phyloP scores from a whole-genome alignment of 2,888 invertebrate genomes.

The Epinotia demarniana region DNA sequence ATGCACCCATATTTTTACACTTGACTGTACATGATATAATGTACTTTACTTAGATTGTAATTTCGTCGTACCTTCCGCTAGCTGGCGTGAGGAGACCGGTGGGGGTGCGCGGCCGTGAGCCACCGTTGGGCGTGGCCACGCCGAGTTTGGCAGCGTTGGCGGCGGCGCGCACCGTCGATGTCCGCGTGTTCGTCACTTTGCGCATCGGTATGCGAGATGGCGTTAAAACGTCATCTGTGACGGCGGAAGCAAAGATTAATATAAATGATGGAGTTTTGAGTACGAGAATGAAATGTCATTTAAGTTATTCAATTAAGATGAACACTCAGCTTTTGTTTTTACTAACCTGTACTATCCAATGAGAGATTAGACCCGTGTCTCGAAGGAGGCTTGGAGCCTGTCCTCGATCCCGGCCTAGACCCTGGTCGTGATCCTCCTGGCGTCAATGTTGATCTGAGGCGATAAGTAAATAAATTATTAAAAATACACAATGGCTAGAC shows the following conservation, averaged over 20 bases:
- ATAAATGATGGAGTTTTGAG: neutral
- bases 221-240: constrained; percentile 88
- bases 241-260: neutral
- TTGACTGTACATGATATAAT: constrained; percentile 10
- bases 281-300: neutral
- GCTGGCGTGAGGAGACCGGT: constrained; percentile 91
- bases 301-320: too few species aligned
- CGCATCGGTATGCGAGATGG: constrained; percentile 93
- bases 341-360: constrained; percentile 92
- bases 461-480: neutral
- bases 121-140: constrained; percentile 85
- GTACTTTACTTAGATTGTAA: neutral
- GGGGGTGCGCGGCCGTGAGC: constrained; percentile 89
- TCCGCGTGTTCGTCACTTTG: constrained; percentile 86
- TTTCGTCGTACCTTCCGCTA: constrained; percentile 87
- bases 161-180: constrained; percentile 84
- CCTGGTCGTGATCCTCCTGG: constrained; percentile 93
- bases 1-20: too few species aligned
- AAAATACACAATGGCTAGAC: neutral
- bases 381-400: constrained; percentile 96
- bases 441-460: constrained; percentile 87
- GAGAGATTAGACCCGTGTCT: constrained; percentile 97
- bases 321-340: neutral
- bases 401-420: constrained; percentile 93
- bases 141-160: constrained; percentile 86